Evolutionary conservation across 2,797 vertebrate genomes (phyloP).

Genomic region (Paramormyrops hopkinsi): DNA sequence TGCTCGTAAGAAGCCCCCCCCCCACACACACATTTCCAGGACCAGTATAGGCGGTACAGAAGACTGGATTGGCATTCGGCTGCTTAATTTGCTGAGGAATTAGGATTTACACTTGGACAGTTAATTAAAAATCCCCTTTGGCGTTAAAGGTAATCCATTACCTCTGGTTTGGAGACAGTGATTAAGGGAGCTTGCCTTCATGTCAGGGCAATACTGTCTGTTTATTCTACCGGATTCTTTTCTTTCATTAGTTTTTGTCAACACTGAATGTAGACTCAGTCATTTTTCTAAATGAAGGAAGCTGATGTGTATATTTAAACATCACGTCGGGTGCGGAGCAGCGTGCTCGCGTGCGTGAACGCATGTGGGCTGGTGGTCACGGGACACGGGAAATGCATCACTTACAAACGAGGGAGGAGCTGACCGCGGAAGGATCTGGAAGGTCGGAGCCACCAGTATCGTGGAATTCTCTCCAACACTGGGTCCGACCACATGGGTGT

Average conservation of each 20-base stretch:
- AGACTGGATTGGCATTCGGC: not conserved
- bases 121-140: conserved; percentile 18
- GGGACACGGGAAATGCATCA: not conserved
- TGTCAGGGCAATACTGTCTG: not conserved
- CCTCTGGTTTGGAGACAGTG: conserved; percentile 6
- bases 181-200: not conserved
- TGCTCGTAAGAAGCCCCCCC: not conserved
- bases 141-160: conserved; percentile 16
- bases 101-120: conserved; percentile 3
- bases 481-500: not conserved
- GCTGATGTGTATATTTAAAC: not conserved
- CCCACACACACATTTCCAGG: not conserved
- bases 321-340: not conserved
- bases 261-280: not conserved
- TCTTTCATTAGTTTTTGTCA: conserved; percentile 6
- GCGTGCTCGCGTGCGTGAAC: not conserved
- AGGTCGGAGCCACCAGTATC: not conserved
- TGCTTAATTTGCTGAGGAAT: not conserved
- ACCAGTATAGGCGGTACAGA: not conserved
- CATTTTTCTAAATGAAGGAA: not conserved
- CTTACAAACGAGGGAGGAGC: not conserved
- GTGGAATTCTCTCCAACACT: not conserved
- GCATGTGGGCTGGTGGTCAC: not conserved
- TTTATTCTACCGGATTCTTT: not conserved
- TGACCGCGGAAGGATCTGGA: not conserved